phyloP scores from a whole-genome alignment of 2,113 vertebrate species.

The Lophochroa leadbeateri region DNA sequence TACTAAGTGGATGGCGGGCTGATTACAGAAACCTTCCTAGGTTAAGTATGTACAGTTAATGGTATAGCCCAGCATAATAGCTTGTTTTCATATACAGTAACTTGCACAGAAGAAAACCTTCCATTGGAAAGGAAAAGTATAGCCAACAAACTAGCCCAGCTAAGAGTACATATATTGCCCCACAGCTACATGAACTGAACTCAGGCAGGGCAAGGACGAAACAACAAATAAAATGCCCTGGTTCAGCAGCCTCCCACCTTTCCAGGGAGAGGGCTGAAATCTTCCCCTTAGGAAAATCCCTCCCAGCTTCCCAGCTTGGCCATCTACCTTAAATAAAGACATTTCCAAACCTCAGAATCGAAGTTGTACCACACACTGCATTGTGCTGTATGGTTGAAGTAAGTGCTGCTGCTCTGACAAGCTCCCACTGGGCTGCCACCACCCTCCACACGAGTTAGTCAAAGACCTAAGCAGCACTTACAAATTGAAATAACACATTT shows the following conservation, averaged over 20 bases:
- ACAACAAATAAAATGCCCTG: background rate
- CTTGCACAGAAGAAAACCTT: background rate
- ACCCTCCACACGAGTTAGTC: background rate
- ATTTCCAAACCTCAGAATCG: slow-evolving; percentile 48
- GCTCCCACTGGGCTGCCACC: background rate
- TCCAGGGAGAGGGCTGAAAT: background rate
- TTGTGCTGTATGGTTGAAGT: background rate
- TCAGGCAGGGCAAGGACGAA: background rate
- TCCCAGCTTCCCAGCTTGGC: slow-evolving; percentile 44
- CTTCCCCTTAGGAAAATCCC: background rate
- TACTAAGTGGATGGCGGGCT: background rate
- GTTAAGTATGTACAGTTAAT: background rate
- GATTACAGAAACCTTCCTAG: background rate
- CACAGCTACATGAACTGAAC: background rate
- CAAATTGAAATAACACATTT: background rate
- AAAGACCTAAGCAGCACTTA: background rate
- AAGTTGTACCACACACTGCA: background rate
- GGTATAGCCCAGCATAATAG: background rate
- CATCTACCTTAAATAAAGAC: slow-evolving; percentile 50
- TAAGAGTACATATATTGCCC: background rate
- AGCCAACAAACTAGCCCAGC: background rate
- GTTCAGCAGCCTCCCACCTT: background rate
- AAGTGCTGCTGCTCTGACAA: background rate
- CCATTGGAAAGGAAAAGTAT: background rate
- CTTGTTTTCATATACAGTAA: background rate